These are phyloP conservation scores for Therioaphis trifolii DNA, from an alignment of 2,888 invertebrate genomes.

Conservation along the genomic window DNA sequence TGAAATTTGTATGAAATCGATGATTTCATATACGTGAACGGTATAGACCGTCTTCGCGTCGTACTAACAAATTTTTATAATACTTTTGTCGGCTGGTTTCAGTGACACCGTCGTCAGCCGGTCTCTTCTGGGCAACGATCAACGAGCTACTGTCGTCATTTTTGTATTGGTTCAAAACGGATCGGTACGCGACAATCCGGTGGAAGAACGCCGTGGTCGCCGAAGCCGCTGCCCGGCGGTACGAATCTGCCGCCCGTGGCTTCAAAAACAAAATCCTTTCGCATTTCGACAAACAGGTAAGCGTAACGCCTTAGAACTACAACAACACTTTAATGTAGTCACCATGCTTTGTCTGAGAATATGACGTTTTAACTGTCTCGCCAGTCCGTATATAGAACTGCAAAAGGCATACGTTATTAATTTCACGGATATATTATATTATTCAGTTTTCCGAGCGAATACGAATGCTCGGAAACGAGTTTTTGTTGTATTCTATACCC, in stretches of 20 bases:
- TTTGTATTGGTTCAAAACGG: slow-evolving; percentile 74
- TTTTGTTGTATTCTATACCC: too few relatives aligned
- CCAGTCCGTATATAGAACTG: too few relatives aligned
- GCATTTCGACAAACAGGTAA: slow-evolving; percentile 20
- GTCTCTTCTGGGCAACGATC: slow-evolving; percentile 77
- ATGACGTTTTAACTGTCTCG: not conserved
- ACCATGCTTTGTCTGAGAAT: not conserved
- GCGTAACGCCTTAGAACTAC: not conserved
- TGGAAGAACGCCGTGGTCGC: slow-evolving; percentile 55
- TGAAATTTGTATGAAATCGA: too few relatives aligned
- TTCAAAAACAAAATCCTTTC: slow-evolving; percentile 29
- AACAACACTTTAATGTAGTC: not conserved
- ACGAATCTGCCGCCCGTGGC: not conserved
- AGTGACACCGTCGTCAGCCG: slow-evolving; percentile 80
- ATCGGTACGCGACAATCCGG: slow-evolving; percentile 70
- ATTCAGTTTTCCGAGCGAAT: too few relatives aligned
- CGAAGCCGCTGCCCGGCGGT: slow-evolving; percentile 19
- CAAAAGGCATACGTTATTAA: too few relatives aligned
- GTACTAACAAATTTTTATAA: too few relatives aligned
- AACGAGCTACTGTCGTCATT: slow-evolving; percentile 77
- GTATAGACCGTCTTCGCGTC: not conserved
- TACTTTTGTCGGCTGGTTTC: slow-evolving; percentile 68
- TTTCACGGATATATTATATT: too few relatives aligned
- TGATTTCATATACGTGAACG: not conserved
- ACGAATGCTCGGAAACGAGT: too few relatives aligned